phyloP scores from a whole-genome alignment of 2,113 vertebrate genomes.

The Ictalurus punctatus region DNA sequence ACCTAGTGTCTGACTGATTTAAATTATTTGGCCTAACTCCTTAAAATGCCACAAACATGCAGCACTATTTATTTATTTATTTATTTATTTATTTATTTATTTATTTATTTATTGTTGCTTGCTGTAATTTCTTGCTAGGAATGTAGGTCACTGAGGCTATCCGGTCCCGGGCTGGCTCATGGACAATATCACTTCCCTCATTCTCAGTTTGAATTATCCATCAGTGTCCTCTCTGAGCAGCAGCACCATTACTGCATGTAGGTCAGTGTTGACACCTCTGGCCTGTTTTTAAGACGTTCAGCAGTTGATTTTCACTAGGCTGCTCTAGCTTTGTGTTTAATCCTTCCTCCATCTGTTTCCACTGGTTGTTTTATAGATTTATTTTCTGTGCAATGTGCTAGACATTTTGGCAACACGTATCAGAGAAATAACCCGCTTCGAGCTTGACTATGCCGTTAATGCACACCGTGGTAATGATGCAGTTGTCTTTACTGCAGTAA shows the following conservation, averaged over 20 bases:
- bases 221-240: slow-evolving; percentile 11
- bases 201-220: slow-evolving; percentile 9
- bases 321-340: not conserved
- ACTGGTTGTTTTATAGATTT: not conserved
- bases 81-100: not conserved
- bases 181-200: not conserved
- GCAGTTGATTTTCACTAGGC: not conserved
- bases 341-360: not conserved
- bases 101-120: not conserved
- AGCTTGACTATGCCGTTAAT: not conserved
- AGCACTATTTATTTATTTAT: not conserved
- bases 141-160: slow-evolving; percentile 25
- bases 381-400: not conserved
- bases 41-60: not conserved
- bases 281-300: slow-evolving; percentile 11
- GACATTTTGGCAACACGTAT: not conserved
- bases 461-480: not conserved
- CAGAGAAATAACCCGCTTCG: not conserved
- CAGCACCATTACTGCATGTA: slow-evolving; percentile 19
- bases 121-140: not conserved
- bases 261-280: slow-evolving; percentile 13
- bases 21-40: not conserved
- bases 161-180: not conserved
- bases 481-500: not conserved
- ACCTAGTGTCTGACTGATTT: not conserved